Conservation (phyloP, 1,140 invertebrate genomes). For the Drosophila baimaii region DNA sequence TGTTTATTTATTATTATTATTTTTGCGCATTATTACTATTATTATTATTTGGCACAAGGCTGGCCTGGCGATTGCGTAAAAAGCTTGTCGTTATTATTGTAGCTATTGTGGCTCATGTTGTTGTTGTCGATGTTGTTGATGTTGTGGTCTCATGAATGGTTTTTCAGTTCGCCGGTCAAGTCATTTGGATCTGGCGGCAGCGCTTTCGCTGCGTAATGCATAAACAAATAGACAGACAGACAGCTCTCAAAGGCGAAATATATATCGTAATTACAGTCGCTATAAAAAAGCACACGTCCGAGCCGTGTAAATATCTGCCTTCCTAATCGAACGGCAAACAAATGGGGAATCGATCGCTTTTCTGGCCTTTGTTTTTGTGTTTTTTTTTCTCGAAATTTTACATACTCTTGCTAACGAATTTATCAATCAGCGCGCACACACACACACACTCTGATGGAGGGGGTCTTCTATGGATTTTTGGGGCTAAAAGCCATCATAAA, state of each 20-base stretch:
- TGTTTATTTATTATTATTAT: conserved; percentile 54
- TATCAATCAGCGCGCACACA: conserved; percentile 58
- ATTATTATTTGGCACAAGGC: conserved; percentile 80
- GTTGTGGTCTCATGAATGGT: conserved; percentile 62
- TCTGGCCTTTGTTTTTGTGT: conserved; percentile 18
- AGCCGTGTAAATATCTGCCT: conserved; percentile 46
- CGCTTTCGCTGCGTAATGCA: conserved; percentile 63
- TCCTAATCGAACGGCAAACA: conserved; percentile 59
- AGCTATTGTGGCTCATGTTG: conserved; percentile 33
- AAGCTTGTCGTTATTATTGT: conserved; percentile 36
- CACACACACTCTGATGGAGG: not conserved
- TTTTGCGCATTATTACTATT: conserved; percentile 71
- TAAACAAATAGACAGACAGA: conserved; percentile 56
- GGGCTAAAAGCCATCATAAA: conserved; percentile 30
- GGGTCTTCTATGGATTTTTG: not conserved
- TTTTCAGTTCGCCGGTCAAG: conserved; percentile 44
- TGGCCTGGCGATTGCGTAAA: conserved; percentile 68
- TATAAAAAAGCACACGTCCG: conserved; percentile 35
- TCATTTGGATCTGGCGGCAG: conserved; percentile 37
- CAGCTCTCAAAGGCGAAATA: conserved; percentile 8
- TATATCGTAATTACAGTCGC: conserved; percentile 30
- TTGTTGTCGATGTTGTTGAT: conserved; percentile 32
- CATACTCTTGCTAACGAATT: conserved; percentile 71
- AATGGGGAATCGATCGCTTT: conserved; percentile 24
- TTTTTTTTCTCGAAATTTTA: conserved; percentile 40